A percentile compares a stretch with the other conserved stretches of the same genome.
Conservation (phyloP, 1,140 invertebrate genomes). For the Lasioglossum albipes region DNA sequence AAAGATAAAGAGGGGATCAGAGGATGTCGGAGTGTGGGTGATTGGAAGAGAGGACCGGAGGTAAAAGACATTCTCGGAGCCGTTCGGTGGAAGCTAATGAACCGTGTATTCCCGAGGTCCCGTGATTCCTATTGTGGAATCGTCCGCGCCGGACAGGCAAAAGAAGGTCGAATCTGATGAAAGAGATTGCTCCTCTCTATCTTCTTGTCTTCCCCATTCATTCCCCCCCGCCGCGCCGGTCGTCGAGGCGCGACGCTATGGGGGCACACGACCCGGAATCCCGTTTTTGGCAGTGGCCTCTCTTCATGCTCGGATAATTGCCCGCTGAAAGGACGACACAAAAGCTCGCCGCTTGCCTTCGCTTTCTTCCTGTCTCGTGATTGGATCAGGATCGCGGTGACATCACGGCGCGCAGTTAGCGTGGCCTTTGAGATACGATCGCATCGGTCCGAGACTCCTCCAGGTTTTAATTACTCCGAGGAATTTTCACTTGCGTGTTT, state of each 20-base stretch:
- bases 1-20: not conserved
- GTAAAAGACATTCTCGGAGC: conserved; percentile 1
- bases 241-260: not conserved
- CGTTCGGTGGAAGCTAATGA: conserved; percentile 54
- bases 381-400: not conserved
- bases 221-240: too few species aligned
- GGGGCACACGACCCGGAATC: conserved; percentile 49
- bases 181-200: conserved; percentile 42
- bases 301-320: conserved; percentile 60
- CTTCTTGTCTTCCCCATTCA: conserved; percentile 21
- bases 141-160: conserved; percentile 20
- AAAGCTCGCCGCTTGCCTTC: conserved; percentile 20
- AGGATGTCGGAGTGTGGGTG: not conserved
- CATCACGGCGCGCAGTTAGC: not conserved
- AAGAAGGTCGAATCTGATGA: conserved; percentile 47
- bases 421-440: conserved; percentile 2
- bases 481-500: not conserved
- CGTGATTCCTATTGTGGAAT: conserved; percentile 57
- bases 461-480: not conserved
- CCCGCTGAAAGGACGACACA: conserved; percentile 53
- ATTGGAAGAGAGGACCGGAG: not conserved
- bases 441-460: not conserved
- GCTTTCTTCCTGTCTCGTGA: not conserved
- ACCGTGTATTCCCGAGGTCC: conserved; percentile 59
- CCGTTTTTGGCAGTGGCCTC: conserved; percentile 52